phyloP scores from a whole-genome alignment of 2,888 invertebrate genomes.

The Auanema sp. region DNA sequence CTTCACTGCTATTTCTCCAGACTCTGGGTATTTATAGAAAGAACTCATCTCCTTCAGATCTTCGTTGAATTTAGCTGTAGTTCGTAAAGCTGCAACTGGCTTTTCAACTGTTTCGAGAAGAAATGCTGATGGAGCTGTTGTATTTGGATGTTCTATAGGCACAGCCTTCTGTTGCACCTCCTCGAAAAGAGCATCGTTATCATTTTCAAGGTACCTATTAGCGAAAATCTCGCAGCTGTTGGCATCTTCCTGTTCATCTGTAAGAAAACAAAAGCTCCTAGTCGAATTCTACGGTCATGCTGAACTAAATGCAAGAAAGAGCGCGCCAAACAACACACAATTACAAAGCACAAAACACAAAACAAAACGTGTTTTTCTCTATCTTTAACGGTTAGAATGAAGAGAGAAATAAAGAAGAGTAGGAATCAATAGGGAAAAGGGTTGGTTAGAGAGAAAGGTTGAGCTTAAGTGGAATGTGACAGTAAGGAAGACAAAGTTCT shows the following conservation, averaged over 20 bases:
- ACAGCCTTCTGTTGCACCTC: slow-evolving; percentile 10
- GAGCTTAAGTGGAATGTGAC: not conserved
- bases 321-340: slow-evolving; percentile 21
- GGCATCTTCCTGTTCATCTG: too few species aligned
- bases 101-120: not conserved
- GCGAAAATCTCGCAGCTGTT: too few species aligned
- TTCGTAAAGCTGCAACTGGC: slow-evolving; percentile 3
- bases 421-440: slow-evolving; percentile 9
- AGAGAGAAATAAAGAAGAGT: not conserved
- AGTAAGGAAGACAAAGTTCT: too few species aligned
- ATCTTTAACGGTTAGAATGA: not conserved
- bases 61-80: slow-evolving; percentile 35
- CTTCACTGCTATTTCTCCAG: slow-evolving; percentile 40
- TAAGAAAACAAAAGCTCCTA: too few species aligned
- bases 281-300: too few species aligned
- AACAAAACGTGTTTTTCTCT: slow-evolving; percentile 22
- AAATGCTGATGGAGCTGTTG: not conserved
- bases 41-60: slow-evolving; percentile 26
- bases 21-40: slow-evolving; percentile 42
- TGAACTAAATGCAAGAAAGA: not conserved
- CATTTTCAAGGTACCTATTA: not conserved
- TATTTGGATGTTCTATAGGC: not conserved
- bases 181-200: slow-evolving; percentile 1
- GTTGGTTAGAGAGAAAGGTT: slow-evolving; percentile 18
- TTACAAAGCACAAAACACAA: slow-evolving; percentile 27